These are phyloP conservation scores for Eulemur rufifrons DNA, from an alignment of 2,113 vertebrate genomes.

Conservation along the genomic window DNA sequence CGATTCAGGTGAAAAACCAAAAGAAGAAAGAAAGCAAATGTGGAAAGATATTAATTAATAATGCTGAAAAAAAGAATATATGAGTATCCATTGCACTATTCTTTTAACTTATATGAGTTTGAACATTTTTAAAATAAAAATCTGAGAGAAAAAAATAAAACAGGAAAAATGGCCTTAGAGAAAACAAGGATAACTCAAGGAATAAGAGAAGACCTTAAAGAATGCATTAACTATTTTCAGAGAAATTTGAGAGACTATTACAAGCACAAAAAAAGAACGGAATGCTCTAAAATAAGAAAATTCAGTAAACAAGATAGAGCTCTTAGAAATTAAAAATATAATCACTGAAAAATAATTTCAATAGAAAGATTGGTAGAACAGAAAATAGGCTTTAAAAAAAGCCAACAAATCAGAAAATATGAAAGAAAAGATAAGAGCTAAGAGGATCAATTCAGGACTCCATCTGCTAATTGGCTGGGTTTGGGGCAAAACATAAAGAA, in stretches of 20 bases:
- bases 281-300: neutral
- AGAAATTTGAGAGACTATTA: neutral
- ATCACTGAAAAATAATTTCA: neutral
- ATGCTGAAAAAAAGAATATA: neutral
- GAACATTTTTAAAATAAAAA: slow-evolving; percentile 25
- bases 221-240: neutral
- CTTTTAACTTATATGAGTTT: neutral
- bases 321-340: neutral
- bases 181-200: neutral
- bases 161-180: neutral
- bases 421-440: neutral
- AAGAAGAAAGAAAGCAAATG: neutral
- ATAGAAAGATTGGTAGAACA: neutral
- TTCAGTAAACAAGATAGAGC: neutral
- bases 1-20: neutral
- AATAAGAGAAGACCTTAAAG: neutral
- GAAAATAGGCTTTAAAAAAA: neutral
- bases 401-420: neutral
- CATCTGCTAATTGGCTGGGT: no score
- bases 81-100: neutral
- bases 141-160: neutral
- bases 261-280: neutral
- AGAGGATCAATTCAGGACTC: neutral
- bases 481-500: no score
- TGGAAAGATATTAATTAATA: neutral